A percentile compares a stretch with the other conserved stretches of the same genome.
Conservation (phyloP, 2,797 vertebrate genomes). For the Manis javanica region DNA sequence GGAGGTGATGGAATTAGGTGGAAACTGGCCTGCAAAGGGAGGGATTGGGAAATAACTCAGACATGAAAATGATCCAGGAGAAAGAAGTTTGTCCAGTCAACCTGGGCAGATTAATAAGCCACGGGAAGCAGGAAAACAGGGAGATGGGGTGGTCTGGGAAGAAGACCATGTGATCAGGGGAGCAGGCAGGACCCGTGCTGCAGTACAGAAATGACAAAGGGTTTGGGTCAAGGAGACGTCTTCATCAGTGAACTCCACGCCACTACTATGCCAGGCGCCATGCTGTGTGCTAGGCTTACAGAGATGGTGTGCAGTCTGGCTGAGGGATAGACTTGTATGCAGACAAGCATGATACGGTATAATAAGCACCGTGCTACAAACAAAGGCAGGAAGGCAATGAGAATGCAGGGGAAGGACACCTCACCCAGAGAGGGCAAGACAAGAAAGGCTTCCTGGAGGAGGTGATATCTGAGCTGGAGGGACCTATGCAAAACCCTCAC, state of each 20-base stretch:
- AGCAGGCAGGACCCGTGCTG: not conserved
- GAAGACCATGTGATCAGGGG: not conserved
- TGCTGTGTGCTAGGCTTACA: not conserved
- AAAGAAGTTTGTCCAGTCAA: not conserved
- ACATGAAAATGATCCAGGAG: not conserved
- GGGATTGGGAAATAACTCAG: not conserved
- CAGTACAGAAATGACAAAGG: not conserved
- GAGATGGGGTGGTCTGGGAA: not conserved
- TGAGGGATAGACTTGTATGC: not conserved
- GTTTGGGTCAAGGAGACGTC: not conserved
- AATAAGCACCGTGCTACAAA: not conserved
- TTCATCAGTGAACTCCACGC: not conserved
- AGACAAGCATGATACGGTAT: accelerated
- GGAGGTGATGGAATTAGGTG: not conserved
- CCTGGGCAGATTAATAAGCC: not conserved
- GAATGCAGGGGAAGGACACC: not conserved
- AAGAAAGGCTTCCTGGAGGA: not conserved
- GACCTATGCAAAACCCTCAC: not conserved
- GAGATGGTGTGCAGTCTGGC: not conserved
- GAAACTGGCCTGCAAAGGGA: not conserved
- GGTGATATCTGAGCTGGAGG: not conserved
- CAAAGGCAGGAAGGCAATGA: not conserved
- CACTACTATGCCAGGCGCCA: not conserved
- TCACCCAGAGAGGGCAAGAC: not conserved
- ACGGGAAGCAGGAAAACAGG: too few species aligned